A percentile compares a stretch with the other conserved stretches of the same genome.
These are phyloP conservation scores for Polymixis lichenea DNA, from an alignment of 2,888 invertebrate species.

Conservation along the genomic window DNA sequence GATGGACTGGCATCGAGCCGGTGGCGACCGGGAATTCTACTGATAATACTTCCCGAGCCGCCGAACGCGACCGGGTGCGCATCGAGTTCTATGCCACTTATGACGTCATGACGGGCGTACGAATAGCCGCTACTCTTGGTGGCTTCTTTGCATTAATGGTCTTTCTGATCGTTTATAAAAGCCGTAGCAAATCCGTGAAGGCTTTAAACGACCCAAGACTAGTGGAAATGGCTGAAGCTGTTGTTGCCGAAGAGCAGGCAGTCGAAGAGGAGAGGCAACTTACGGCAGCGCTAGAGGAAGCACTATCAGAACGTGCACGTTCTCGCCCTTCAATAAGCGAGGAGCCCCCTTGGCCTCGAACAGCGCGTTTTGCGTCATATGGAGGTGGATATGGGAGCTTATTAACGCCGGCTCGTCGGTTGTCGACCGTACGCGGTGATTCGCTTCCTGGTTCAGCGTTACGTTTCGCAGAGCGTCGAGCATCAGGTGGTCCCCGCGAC, in stretches of 20 bases:
- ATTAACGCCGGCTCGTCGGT: conserved; percentile 92
- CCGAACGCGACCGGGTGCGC: conserved; percentile 93
- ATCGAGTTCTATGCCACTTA: conserved; percentile 97
- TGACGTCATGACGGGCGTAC: conserved; percentile 98
- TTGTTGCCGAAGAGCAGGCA: conserved; percentile 92
- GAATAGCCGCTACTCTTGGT: conserved; percentile 97
- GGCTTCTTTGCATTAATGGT: conserved; percentile 98
- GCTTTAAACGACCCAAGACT: conserved; percentile 95
- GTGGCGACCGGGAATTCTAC: conserved; percentile 83
- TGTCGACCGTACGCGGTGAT: conserved; percentile 90
- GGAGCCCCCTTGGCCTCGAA: conserved; percentile 90
- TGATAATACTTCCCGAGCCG: conserved; percentile 81
- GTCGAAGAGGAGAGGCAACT: conserved; percentile 94
- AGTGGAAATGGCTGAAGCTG: conserved; percentile 94
- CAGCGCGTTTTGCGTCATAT: conserved; percentile 86
- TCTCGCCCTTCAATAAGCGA: conserved; percentile 92
- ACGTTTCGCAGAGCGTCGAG: conserved; percentile 88
- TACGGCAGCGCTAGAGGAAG: conserved; percentile 93
- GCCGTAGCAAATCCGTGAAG: conserved; percentile 94
- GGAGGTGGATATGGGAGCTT: conserved; percentile 93
- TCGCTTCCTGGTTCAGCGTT: conserved; percentile 91
- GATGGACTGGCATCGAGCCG: conserved; percentile 82
- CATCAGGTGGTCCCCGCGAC: conserved; percentile 86
- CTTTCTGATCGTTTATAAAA: conserved; percentile 97
- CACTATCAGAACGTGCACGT: conserved; percentile 86